Evolutionary conservation across 2,888 invertebrate species (phyloP).

Genomic region (Drosophila neonasuta): DNA sequence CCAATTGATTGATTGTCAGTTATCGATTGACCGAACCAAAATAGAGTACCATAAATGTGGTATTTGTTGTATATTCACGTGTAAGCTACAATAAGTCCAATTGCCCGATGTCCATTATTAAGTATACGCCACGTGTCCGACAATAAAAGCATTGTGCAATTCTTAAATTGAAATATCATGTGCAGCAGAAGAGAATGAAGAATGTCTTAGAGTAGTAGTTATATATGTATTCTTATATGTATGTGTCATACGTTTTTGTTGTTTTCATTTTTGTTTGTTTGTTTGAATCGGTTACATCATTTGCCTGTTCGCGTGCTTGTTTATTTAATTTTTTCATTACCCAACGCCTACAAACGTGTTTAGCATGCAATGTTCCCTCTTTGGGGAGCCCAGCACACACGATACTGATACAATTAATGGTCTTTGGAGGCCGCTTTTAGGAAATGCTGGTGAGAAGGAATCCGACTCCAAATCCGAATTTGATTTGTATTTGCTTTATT

Average conservation of each 20-base stretch:
- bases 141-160: constrained; percentile 4
- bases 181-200: neutral
- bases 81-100: constrained; percentile 11
- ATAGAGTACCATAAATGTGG: constrained; percentile 2
- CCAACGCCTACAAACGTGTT: constrained; percentile 52
- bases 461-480: constrained; percentile 33
- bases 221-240: neutral
- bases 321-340: constrained; percentile 76
- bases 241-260: constrained; percentile 13
- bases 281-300: constrained; percentile 48
- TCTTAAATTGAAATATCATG: constrained; percentile 8
- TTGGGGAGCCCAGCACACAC: constrained; percentile 28
- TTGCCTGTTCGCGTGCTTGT: constrained; percentile 58
- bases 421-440: constrained; percentile 27
- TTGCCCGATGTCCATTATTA: constrained; percentile 2
- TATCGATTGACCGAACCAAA: constrained; percentile 23
- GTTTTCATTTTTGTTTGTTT: constrained; percentile 23
- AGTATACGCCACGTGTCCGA: constrained; percentile 2
- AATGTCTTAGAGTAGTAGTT: neutral
- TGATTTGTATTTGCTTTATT: constrained; percentile 65
- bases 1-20: constrained; percentile 32
- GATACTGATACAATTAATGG: constrained; percentile 70
- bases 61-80: constrained; percentile 2
- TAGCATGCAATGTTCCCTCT: constrained; percentile 53
- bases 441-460: constrained; percentile 7